A percentile compares a stretch with the other conserved stretches of the same genome.
These are phyloP conservation scores for Tylochromis polylepis DNA, from an alignment of 2,113 vertebrate genomes.

Conservation along the genomic window DNA sequence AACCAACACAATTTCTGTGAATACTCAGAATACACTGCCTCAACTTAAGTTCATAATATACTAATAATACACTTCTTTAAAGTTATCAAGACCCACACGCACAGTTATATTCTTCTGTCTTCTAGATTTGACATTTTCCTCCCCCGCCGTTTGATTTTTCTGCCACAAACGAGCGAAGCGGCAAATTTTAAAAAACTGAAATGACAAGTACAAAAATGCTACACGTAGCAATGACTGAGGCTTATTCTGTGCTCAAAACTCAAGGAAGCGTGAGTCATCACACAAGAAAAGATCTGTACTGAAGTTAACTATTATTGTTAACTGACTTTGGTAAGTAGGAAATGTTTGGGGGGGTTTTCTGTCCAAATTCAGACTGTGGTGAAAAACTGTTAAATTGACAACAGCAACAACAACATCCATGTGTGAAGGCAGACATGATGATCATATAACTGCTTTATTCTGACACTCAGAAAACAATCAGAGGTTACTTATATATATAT, in stretches of 20 bases:
- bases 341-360: not conserved
- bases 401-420: slow-evolving; percentile 27
- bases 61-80: not conserved
- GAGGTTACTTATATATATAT: slow-evolving; percentile 63
- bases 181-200: not conserved
- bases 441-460: slow-evolving; percentile 71
- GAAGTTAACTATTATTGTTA: not conserved
- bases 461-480: slow-evolving; percentile 70
- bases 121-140: no score
- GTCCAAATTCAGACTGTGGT: not conserved
- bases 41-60: not conserved
- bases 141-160: not conserved
- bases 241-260: not conserved
- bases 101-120: rapidly evolving
- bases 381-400: not conserved
- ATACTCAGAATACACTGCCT: not conserved
- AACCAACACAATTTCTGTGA: not conserved
- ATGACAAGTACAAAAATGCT: rapidly evolving
- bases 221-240: rapidly evolving
- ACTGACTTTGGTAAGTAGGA: rapidly evolving
- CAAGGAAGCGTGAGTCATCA: no score
- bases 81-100: no score
- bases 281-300: not conserved
- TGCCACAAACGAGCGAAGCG: not conserved
- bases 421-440: slow-evolving; percentile 38